These are phyloP conservation scores for Periphyllus acericola DNA, from an alignment of 2,888 invertebrate genomes.

Conservation along the genomic window DNA sequence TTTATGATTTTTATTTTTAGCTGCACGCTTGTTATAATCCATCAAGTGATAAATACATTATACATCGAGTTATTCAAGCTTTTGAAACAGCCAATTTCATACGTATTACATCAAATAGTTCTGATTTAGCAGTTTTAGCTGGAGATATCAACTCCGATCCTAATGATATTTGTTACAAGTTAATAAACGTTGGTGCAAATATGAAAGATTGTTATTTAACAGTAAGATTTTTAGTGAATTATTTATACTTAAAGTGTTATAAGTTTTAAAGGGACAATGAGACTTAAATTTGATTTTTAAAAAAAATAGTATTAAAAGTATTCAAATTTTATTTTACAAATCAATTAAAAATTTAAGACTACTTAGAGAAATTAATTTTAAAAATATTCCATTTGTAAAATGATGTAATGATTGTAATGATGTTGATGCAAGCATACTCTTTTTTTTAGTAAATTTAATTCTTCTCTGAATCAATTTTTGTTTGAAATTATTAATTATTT, in stretches of 20 bases:
- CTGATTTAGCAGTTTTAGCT: conserved; percentile 86
- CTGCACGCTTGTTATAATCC: conserved; percentile 93
- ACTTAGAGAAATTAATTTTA: no score
- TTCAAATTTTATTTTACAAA: background rate
- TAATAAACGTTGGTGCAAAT: conserved; percentile 51
- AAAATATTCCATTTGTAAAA: no score
- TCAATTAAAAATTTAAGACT: no score
- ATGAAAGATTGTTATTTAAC: conserved; percentile 58
- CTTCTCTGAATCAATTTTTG: no score
- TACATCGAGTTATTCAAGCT: conserved; percentile 92
- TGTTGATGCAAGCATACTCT: no score
- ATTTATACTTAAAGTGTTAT: no score
- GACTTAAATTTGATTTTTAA: no score
- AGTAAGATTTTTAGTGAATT: conserved; percentile 18
- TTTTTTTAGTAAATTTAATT: no score
- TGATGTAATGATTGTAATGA: no score
- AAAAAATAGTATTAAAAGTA: background rate
- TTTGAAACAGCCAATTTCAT: conserved; percentile 96
- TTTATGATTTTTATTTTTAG: conserved; percentile 69
- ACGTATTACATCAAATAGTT: conserved; percentile 79
- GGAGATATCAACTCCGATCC: conserved; percentile 96
- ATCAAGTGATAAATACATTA: conserved; percentile 87
- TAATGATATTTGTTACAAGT: conserved; percentile 61
- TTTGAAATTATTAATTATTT: no score
- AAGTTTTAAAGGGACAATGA: no score